A percentile compares a stretch with the other conserved stretches of the same genome.
phyloP scores from a whole-genome alignment of 2,797 vertebrate species.

The Argyrosomus regius region DNA sequence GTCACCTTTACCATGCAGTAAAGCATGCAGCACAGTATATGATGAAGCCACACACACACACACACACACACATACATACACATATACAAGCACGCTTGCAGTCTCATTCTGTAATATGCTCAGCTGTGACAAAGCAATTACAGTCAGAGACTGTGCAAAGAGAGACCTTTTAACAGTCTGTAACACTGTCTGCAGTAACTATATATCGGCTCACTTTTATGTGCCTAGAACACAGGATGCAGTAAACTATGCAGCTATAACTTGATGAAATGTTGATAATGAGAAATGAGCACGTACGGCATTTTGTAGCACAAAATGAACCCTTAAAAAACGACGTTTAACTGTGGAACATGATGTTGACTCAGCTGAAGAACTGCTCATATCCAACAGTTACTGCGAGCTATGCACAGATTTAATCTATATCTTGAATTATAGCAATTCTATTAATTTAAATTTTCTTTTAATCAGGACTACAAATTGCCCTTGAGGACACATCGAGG shows the following conservation, averaged over 20 bases:
- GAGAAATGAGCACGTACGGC: conserved; percentile 3
- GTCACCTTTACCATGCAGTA: not conserved
- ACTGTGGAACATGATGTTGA: conserved; percentile 19
- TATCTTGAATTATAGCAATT: conserved; percentile 15
- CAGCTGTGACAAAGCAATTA: conserved; percentile 64
- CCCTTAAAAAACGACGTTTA: conserved; percentile 17
- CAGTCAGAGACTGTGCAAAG: conserved; percentile 47
- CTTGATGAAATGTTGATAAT: conserved; percentile 42
- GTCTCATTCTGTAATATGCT: conserved; percentile 50
- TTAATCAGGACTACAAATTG: not conserved
- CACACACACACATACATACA: conserved; percentile 3
- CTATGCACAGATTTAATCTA: conserved; percentile 7
- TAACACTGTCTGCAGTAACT: conserved; percentile 49
- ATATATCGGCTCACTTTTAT: conserved; percentile 32
- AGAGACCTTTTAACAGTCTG: conserved; percentile 52
- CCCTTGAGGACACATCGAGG: conserved; percentile 21
- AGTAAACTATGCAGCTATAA: conserved; percentile 24
- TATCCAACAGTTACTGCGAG: conserved; percentile 10
- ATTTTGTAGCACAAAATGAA: conserved; percentile 11
- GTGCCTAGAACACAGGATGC: conserved; percentile 18
- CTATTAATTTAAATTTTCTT: not conserved
- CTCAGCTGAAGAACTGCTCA: conserved; percentile 11
- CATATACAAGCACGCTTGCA: conserved; percentile 10
- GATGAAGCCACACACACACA: conserved; percentile 5
- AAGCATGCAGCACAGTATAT: not conserved